These are phyloP conservation scores for Vidua chalybeata DNA, from an alignment of 2,113 vertebrate genomes.

Conservation along the genomic window DNA sequence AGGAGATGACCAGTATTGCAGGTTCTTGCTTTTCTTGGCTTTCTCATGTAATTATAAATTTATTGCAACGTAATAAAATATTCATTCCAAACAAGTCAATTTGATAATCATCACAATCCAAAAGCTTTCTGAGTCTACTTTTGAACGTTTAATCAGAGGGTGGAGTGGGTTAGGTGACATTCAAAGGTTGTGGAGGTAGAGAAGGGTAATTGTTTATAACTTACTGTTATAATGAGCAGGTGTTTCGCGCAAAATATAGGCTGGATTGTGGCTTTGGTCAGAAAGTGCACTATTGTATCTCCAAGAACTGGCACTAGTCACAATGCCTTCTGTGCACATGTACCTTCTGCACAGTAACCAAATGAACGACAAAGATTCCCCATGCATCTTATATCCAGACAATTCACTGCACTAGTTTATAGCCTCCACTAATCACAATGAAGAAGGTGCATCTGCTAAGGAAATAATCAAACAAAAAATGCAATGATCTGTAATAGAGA, in stretches of 20 bases:
- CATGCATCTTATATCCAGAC: not conserved
- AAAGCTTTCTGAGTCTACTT: not conserved
- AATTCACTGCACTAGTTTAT: not conserved
- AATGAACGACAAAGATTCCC: not conserved
- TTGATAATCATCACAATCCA: not conserved
- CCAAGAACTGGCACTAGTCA: not conserved
- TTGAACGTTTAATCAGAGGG: not conserved
- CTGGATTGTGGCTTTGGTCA: not conserved
- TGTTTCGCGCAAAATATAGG: not conserved
- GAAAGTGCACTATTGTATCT: not conserved
- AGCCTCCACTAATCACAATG: not conserved
- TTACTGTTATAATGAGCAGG: not conserved
- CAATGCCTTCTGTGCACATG: not conserved
- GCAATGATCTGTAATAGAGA: not conserved
- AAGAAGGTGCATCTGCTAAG: not conserved
- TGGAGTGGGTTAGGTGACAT: not conserved
- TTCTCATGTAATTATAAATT: not conserved
- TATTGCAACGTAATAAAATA: not conserved
- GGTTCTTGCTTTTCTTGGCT: not conserved
- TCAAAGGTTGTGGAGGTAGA: not conserved
- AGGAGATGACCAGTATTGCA: not conserved
- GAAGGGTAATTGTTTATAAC: not conserved
- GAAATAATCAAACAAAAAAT: not conserved
- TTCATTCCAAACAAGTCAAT: not conserved
- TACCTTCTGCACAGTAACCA: not conserved